Percentiles rank a stretch among this genome's conserved stretches.
Conservation (phyloP, 2,113 vertebrate genomes). For the Montifringilla adamsi region DNA sequence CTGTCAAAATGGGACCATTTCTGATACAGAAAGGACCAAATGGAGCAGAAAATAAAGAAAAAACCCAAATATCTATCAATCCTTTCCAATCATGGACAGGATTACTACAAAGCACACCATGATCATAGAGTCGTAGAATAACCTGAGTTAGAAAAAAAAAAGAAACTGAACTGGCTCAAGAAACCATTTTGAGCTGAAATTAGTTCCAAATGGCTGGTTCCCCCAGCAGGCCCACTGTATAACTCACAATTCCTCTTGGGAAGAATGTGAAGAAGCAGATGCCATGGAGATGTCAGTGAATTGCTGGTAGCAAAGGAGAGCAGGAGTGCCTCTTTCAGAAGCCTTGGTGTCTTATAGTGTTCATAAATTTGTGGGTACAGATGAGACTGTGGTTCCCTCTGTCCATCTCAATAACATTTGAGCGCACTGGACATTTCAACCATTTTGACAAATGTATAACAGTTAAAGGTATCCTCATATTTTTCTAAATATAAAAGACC, state of each 20-base stretch:
- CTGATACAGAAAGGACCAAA: not conserved
- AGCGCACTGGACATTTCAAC: not conserved
- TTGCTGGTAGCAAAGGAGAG: not conserved
- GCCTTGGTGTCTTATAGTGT: not conserved
- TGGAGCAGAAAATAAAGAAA: not conserved
- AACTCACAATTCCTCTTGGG: not conserved
- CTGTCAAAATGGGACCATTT: not conserved
- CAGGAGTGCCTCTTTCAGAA: not conserved
- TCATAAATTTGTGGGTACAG: not conserved
- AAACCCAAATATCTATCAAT: fast-evolving
- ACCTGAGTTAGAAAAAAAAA: not conserved
- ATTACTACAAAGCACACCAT: not conserved
- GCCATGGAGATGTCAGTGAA: not conserved
- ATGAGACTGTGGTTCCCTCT: not conserved
- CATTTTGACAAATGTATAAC: not conserved
- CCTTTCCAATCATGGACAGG: not conserved
- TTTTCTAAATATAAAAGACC: not conserved
- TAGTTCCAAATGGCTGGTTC: not conserved
- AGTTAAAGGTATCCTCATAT: not conserved
- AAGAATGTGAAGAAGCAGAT: not conserved
- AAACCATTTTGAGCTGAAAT: not conserved
- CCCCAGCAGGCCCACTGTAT: not conserved
- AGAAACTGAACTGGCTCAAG: not conserved
- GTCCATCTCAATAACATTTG: not conserved
- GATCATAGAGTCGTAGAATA: not conserved